These are phyloP conservation scores for Parapristionchus giblindavisi DNA, from an alignment of 2,888 invertebrate species.

Conservation along the genomic window DNA sequence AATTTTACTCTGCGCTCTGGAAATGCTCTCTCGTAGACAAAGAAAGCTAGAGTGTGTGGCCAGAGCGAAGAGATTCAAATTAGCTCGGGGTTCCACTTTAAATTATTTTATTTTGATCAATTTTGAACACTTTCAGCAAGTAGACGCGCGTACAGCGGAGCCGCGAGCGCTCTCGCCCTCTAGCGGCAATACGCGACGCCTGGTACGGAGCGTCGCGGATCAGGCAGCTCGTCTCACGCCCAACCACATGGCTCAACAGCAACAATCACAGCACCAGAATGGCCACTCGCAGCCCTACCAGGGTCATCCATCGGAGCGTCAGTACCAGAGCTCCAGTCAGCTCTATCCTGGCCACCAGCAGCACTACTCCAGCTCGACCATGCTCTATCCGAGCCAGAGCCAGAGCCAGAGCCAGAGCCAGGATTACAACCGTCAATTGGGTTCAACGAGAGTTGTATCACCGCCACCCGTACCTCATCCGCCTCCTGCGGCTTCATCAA, in stretches of 20 bases:
- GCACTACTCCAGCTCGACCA: background rate
- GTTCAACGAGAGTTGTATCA: slow-evolving; percentile 1
- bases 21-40: no score
- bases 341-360: no score
- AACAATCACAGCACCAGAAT: slow-evolving; percentile 1
- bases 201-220: slow-evolving; percentile 56
- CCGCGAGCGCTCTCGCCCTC: slow-evolving; percentile 53
- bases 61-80: background rate
- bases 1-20: background rate
- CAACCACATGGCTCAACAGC: slow-evolving; percentile 35
- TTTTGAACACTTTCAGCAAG: slow-evolving; percentile 4
- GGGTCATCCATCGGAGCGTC: slow-evolving; percentile 53
- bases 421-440: background rate
- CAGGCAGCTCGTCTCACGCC: slow-evolving; percentile 47
- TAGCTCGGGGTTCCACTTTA: background rate
- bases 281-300: slow-evolving; percentile 39
- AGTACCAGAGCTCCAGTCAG: no score
- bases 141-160: slow-evolving; percentile 44
- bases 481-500: background rate
- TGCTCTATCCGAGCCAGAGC: background rate
- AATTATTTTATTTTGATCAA: background rate
- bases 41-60: no score
- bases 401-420: background rate
- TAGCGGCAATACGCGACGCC: slow-evolving; percentile 60
- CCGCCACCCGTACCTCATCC: slow-evolving; percentile 9